Conservation (phyloP, 2,888 invertebrate genomes). For the Boloria selene region DNA sequence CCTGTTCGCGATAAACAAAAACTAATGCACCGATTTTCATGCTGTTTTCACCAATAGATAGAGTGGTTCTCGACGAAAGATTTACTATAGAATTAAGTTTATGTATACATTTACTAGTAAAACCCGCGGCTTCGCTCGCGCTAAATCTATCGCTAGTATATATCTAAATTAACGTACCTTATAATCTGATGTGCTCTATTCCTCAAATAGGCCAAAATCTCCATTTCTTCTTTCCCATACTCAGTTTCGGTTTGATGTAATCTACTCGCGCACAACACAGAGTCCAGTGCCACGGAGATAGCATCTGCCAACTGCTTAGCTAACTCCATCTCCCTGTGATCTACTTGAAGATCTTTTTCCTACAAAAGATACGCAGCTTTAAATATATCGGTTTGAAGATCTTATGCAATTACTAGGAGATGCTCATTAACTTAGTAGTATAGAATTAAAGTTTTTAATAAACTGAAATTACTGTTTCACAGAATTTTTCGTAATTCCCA, state of each 20-base stretch:
- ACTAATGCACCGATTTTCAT: no score
- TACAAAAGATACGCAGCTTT: conserved; percentile 34
- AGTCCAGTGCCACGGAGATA: conserved; percentile 60
- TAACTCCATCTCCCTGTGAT: conserved; percentile 59
- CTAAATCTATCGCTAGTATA: neutral
- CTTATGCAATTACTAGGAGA: no score
- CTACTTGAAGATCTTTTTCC: conserved; percentile 61
- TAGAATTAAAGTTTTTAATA: no score
- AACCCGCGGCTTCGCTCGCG: neutral
- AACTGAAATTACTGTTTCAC: no score
- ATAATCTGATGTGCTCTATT: conserved; percentile 60
- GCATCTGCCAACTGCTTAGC: conserved; percentile 61
- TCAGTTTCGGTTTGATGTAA: conserved; percentile 47
- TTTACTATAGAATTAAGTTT: no score
- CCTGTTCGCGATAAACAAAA: no score
- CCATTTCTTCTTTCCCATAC: conserved; percentile 40
- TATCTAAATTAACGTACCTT: conserved; percentile 54
- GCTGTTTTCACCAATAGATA: no score
- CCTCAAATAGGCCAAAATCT: conserved; percentile 47
- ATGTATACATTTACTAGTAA: no score
- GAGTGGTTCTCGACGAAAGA: no score
- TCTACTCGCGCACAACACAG: conserved; percentile 57
- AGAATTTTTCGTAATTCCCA: no score
- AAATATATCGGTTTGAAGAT: neutral
- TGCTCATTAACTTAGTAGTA: no score